These are phyloP conservation scores for Tiliacea aurago DNA, from an alignment of 2,888 invertebrate genomes.

Conservation along the genomic window DNA sequence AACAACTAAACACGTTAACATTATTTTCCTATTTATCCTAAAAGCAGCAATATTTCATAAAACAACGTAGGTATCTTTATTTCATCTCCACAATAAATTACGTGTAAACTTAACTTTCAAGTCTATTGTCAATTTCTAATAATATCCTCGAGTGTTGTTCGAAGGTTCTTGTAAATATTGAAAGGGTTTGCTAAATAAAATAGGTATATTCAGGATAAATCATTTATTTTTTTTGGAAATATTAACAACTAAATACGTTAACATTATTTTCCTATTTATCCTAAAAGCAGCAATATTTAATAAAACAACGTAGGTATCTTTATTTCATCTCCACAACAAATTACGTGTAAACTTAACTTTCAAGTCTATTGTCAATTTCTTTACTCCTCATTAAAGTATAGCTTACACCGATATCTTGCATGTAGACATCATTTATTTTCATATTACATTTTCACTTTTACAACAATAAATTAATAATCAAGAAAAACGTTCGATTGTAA, in stretches of 20 bases:
- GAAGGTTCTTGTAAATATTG: neutral
- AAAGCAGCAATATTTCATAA: neutral
- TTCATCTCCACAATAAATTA: constrained; percentile 10
- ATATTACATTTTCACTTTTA: constrained; percentile 62
- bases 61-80: neutral
- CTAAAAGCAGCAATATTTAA: neutral
- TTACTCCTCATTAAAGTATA: constrained; percentile 23
- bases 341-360: constrained; percentile 29
- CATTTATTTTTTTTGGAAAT: neutral
- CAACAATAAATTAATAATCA: constrained; percentile 45
- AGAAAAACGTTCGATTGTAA: constrained; percentile 66
- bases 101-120: constrained; percentile 32
- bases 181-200: neutral
- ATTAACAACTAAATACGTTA: neutral
- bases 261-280: neutral
- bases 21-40: neutral
- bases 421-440: constrained; percentile 53
- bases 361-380: constrained; percentile 20
- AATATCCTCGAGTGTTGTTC: too few species aligned
- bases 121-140: constrained; percentile 12
- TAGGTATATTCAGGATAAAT: too few species aligned
- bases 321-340: constrained; percentile 7
- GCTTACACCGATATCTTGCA: constrained; percentile 49
- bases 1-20: neutral
- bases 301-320: neutral